Evolutionary conservation across 2,888 invertebrate species (phyloP), one percentile per base, ranked within the genome.

Genomic region (Drosophila ezoana): DNA sequence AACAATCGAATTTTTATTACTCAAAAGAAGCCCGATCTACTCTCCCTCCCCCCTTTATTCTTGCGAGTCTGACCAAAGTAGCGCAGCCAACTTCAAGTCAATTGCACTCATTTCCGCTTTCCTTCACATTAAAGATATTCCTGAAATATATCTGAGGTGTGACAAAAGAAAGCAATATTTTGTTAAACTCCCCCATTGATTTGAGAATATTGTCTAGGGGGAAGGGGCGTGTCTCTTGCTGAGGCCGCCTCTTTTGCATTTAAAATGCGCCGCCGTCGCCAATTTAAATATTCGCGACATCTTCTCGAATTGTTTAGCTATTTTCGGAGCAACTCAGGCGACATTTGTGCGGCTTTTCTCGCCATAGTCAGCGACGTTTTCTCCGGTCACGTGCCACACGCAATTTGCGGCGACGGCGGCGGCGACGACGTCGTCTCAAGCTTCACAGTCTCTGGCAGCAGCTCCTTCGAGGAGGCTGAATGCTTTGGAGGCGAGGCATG

Each of bases 301-400:
- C 87, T 88, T 88, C 79, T 75, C 69, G 72, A 83, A 86, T 85
- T 88, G 87, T 83, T 88, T 85, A 82, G 89, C 87, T 89, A 88
- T 85, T 85, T 88, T 73, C 47, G 84, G 69, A 40, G 76, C 35
- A 49, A n/a, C 41, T 52, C 47, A 13, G 53, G 56, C 47, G 52
- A 47, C 61, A 67, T 62, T 77, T 53, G 59, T 61, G 54, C 52
- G 57, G 56, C 64, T 75, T 76, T 76, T 60, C 43, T 40, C 44
- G 71, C 76, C 56, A 49, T 13, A 51, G 18, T 33, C 59, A 40
- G 53, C 70, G 58, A 63, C 51, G 63, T 51, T 66, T 62, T 66
- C 52, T 33, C 52, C 77, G 75, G 86, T 86, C 89, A 86, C 89
- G 88, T 84, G 89, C 89, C 81, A 47, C 75, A 83, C 67, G 87